These are phyloP conservation scores for Megamerina dolium DNA, from an alignment of 2,888 invertebrate species.

Conservation along the genomic window DNA sequence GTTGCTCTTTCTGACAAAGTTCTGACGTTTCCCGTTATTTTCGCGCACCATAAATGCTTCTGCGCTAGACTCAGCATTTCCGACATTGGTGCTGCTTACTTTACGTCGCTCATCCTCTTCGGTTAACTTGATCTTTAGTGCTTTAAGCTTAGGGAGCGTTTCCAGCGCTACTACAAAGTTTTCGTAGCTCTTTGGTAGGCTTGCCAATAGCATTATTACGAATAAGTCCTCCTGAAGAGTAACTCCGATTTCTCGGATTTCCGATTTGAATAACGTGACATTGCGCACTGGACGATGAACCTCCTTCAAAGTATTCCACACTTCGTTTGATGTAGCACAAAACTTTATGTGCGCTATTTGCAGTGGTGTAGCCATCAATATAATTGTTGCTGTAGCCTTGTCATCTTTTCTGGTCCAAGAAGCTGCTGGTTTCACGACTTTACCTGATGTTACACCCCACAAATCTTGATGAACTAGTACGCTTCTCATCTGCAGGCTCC, in stretches of 20 bases:
- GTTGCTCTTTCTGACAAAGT: neutral
- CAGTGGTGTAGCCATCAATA: conserved; percentile 10
- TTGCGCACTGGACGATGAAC: conserved; percentile 15
- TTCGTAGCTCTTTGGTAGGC: conserved; percentile 11
- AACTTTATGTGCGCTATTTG: conserved; percentile 11
- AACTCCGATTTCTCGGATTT: conserved; percentile 14
- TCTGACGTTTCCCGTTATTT: neutral
- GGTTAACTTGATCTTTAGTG: conserved; percentile 6
- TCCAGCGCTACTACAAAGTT: conserved; percentile 12
- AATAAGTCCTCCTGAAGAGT: conserved; percentile 12
- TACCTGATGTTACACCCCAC: conserved; percentile 8
- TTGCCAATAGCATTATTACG: conserved; percentile 14
- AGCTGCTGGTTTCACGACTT: neutral
- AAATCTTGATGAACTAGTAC: conserved; percentile 16
- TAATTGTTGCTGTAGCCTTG: conserved; percentile 13
- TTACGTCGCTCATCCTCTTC: conserved; percentile 12
- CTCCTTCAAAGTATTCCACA: conserved; percentile 12
- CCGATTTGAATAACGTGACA: conserved; percentile 14
- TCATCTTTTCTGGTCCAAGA: conserved; percentile 8
- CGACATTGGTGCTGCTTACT: neutral
- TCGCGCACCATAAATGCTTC: conserved; percentile 6
- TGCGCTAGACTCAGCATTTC: conserved; percentile 1
- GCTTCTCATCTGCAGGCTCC: conserved; percentile 14
- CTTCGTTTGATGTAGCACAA: conserved; percentile 10
- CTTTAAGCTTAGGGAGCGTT: conserved; percentile 5